A percentile compares a stretch with the other conserved stretches of the same genome.
Conservation (phyloP, 2,113 vertebrate genomes). For the Aegypius monachus region DNA sequence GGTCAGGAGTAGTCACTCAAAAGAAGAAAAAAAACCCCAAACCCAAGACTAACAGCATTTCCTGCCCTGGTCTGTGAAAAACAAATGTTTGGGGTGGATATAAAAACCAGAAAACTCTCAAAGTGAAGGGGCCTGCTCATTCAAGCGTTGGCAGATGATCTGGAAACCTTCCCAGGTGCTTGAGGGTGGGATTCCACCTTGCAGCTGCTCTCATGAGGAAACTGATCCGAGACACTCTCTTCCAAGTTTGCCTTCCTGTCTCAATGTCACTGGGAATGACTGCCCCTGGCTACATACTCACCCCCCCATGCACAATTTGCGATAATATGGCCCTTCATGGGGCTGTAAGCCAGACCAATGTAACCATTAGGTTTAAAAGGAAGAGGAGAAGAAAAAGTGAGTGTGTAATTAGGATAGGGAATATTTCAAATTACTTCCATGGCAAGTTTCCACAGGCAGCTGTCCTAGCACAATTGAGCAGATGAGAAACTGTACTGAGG, state of each 20-base stretch:
- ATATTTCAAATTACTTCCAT: neutral
- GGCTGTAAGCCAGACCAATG: neutral
- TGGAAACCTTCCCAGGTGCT: neutral
- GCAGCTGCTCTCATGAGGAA: neutral
- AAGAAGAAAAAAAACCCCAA: neutral
- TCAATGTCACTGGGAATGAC: neutral
- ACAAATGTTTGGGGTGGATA: neutral
- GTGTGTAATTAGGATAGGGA: neutral
- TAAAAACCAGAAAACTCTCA: neutral
- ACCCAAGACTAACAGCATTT: neutral
- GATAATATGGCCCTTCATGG: neutral
- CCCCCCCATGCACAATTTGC: rapidly evolving
- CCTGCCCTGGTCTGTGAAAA: neutral
- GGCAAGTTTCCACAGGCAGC: neutral
- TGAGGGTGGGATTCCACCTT: neutral
- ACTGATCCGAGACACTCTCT: neutral
- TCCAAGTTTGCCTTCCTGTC: neutral
- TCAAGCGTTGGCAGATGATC: neutral
- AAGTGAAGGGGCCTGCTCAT: neutral
- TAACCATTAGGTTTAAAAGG: neutral
- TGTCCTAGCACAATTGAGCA: neutral
- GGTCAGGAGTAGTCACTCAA: neutral
- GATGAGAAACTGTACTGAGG: neutral
- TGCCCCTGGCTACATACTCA: neutral
- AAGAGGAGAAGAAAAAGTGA: neutral